Percentiles rank a stretch among this genome's conserved stretches.
Conservation (phyloP, 2,113 vertebrate species). For the Aspidoscelis tigris region DNA sequence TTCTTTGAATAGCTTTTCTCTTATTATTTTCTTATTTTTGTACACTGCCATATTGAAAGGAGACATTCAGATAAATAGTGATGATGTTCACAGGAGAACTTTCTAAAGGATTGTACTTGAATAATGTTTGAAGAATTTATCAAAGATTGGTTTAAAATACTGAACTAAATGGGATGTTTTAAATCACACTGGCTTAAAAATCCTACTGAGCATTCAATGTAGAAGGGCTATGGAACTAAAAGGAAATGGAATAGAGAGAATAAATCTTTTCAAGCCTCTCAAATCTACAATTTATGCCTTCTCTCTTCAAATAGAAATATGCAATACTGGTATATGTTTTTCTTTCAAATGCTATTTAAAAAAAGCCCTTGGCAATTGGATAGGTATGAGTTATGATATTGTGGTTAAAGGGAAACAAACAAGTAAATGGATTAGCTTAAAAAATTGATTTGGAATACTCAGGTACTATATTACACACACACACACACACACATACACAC, state of each 20-base stretch:
- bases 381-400: slow-evolving; percentile 48
- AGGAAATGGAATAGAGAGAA: background rate
- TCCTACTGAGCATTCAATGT: background rate
- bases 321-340: slow-evolving; percentile 8
- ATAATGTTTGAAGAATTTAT: slow-evolving; percentile 3
- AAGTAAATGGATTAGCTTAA: slow-evolving; percentile 53
- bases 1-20: background rate
- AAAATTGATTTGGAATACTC: slow-evolving; percentile 64
- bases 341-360: slow-evolving; percentile 49
- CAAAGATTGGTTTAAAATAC: background rate
- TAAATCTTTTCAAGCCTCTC: background rate
- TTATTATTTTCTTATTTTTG: background rate
- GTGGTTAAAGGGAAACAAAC: slow-evolving; percentile 59
- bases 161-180: background rate
- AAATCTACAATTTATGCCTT: background rate
- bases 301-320: background rate
- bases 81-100: background rate
- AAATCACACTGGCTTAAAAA: background rate
- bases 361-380: slow-evolving; percentile 27
- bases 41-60: background rate
- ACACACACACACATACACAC: slow-evolving; percentile 8
- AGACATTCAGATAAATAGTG: background rate
- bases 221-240: background rate
- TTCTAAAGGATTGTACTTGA: background rate
- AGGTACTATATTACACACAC: slow-evolving; percentile 12